Conservation (phyloP, 2,113 vertebrate species). For the Argyrosomus japonicus region DNA sequence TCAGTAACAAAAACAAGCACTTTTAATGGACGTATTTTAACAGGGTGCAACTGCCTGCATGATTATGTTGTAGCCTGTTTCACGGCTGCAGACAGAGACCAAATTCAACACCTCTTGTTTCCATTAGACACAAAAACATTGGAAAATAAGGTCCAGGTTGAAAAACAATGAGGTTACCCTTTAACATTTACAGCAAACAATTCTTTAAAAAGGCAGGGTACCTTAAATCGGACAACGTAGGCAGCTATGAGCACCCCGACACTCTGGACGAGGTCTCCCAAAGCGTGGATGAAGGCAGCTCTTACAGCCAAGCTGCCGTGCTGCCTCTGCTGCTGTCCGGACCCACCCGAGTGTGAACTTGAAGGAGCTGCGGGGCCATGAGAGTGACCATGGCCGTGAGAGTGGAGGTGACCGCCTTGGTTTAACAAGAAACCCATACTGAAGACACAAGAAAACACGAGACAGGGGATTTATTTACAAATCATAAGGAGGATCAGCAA, state of each 20-base stretch:
- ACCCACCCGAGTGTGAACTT: constrained; percentile 38
- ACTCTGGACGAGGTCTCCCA: constrained; percentile 96
- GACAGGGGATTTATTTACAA: neutral
- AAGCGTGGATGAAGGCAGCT: constrained; percentile 95
- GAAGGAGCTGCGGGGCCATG: constrained; percentile 67
- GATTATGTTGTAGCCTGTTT: no score
- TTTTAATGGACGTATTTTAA: no score
- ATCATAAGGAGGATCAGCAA: neutral
- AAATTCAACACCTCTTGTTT: no score
- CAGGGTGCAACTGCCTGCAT: no score
- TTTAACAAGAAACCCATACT: constrained; percentile 98
- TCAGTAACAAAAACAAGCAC: no score
- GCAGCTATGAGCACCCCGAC: constrained; percentile 95
- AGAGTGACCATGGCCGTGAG: constrained; percentile 86
- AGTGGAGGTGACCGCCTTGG: constrained; percentile 92
- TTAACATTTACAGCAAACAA: neutral
- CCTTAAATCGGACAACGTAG: constrained; percentile 97
- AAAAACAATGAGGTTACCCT: neutral
- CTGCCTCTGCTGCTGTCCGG: constrained; percentile 63
- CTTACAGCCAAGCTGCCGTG: constrained; percentile 91
- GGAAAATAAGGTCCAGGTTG: no score
- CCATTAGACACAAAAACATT: no score
- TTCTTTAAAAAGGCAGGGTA: constrained; percentile 53
- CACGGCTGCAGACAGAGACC: no score
- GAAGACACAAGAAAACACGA: constrained; percentile 29